Evolutionary conservation across 2,113 vertebrate genomes (phyloP), one percentile per base, ranked within the genome.

Genomic region (Caloenas nicobarica): DNA sequence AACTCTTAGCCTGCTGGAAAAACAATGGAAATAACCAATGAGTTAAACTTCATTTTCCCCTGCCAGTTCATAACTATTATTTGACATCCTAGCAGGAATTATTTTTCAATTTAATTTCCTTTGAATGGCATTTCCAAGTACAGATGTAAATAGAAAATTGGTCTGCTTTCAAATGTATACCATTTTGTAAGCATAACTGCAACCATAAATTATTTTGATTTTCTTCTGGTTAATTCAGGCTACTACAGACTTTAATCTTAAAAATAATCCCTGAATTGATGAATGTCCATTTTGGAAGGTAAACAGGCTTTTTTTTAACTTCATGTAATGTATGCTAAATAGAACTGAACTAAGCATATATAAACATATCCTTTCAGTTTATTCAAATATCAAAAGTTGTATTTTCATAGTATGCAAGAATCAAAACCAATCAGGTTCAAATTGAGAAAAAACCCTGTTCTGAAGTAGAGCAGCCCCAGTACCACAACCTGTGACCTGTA

Each of bases 1-100:
- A 95, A 94, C 70, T 69, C 89, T 57, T 64, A 61, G 23, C 13
- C 58, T 94, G 81, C 83, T 93, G 80, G 73, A 81, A 88, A 61
- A 85, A 60, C 50, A 74, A 71, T 9, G 29, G 38, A 76, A 90
- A 83, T 38, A 79, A 57, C 16, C 36, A 57, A 1, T 23, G 71
- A 62, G 4, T 38, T 44, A 65, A 86, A 76, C 9, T 53, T 57
- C 22, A 46, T 82, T 38, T 48, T 34, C 24, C 50, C n/a, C 46
- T 89, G 53, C 16, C 21, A 88, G 40, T 57, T 81, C n/a, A 29
- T 73, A 81, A 72, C 25, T 57, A 71, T 21, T 58, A 46, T 53
- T 62, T 91, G 26, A 58, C 23, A 77, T 58, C 26, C 40, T 65
- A 91, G 40, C 14, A 65, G 24, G 33, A 91, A 78, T 66, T 51